Percentiles rank a stretch among this genome's conserved stretches.
These are phyloP conservation scores for Pachycephala philippinensis DNA, from an alignment of 2,113 vertebrate species.

Conservation along the genomic window DNA sequence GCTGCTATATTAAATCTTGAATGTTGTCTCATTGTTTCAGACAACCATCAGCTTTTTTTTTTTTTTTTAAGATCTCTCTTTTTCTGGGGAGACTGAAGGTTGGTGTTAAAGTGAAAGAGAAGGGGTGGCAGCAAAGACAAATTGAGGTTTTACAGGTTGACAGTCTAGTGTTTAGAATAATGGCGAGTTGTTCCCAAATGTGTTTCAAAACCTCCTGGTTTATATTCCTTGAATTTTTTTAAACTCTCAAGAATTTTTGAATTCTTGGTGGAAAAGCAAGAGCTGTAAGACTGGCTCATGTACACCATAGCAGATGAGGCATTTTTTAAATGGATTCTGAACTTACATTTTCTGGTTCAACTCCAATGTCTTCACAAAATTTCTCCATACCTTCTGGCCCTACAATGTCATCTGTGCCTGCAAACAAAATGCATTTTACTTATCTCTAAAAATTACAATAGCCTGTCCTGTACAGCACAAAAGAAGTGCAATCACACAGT, in stretches of 20 bases:
- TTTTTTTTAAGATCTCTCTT: no score
- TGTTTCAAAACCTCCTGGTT: background rate
- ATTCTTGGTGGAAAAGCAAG: background rate
- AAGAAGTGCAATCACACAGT: background rate
- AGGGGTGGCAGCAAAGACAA: background rate
- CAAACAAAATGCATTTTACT: background rate
- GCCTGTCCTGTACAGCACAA: background rate
- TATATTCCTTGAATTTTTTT: background rate
- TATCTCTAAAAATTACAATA: background rate
- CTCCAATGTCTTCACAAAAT: constrained; percentile 99
- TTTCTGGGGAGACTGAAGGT: background rate
- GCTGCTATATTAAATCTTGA: background rate
- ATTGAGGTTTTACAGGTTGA: background rate
- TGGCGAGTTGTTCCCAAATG: background rate
- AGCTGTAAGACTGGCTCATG: background rate
- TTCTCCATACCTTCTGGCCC: constrained; percentile 99
- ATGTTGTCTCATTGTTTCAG: background rate
- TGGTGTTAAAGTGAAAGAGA: background rate
- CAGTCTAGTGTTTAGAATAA: background rate
- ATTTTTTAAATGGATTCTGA: background rate
- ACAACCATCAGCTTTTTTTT: background rate
- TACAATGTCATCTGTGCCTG: constrained; percentile 92
- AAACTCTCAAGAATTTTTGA: background rate
- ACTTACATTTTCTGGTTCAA: constrained; percentile 97
- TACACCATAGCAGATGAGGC: background rate